Evolutionary conservation across 2,888 invertebrate species (phyloP), one percentile per base, ranked within the genome.

Genomic region (Prostheceraeus crozeri): DNA sequence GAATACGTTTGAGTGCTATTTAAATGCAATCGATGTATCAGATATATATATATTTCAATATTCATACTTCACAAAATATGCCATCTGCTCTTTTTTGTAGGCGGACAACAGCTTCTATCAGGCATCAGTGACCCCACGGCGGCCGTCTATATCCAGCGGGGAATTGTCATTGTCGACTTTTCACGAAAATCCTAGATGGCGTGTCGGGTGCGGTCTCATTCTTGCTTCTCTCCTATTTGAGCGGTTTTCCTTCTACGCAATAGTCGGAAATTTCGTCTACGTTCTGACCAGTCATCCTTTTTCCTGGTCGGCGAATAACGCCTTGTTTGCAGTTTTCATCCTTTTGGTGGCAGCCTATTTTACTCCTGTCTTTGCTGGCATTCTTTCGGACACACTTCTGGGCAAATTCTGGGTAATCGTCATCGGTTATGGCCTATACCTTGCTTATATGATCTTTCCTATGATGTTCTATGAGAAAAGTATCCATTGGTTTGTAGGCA

Each of bases 321-420:
- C 79, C 1, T 68, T 77, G 61, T 71, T 71, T 65, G 77, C 78
- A 10, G 69, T 77, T 0, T 71, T 77, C 45, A 68, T 76, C 11
- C 74, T 79, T 52, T 71, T 73, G 25, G 79, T 78, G 21, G 66
- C 78, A 2, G 71, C 77, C 0, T 79, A 75, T 65, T 67, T 77
- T 16, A 74, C 72, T 21, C 73, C 77, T 14, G 68, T 79, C n/a
- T 64, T 78, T 27, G 79, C 78, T 2, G 80, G 80, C 25, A 76
- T 76, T 71, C 48, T 79, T 4, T 75, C 77, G 2, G 78, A 79
- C 66, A 69, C 74, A 1, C 64, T 67, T 30, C 62, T 76, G 2
- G 78, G 78, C 2, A 68, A 77, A 52, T 79, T 73, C 66, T 71
- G 70, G 64, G 71, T 76, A 1, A 73, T 79, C 21, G 61, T 76